These are phyloP conservation scores for Caenorhabditis brenneri DNA, from an alignment of 1,140 invertebrate species.

Conservation along the genomic window DNA sequence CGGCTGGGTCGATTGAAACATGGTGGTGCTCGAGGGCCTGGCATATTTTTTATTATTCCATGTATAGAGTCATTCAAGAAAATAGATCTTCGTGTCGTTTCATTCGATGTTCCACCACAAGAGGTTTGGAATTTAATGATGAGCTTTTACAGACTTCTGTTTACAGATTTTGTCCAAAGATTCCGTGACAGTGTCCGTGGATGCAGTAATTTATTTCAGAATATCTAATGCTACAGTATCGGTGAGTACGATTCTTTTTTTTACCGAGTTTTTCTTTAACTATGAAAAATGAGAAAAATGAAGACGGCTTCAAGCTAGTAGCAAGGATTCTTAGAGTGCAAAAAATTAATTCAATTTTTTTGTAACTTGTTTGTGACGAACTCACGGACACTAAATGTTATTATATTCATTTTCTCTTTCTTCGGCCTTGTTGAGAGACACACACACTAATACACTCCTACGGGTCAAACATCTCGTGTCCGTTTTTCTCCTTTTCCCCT, in stretches of 20 bases:
- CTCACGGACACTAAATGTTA: neutral
- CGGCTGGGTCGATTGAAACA: constrained; percentile 74
- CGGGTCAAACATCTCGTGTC: constrained; percentile 77
- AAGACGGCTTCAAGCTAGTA: too few relatives aligned
- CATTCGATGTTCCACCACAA: constrained; percentile 76
- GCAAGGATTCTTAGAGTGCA: too few relatives aligned
- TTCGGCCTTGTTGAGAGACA: neutral
- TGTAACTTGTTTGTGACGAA: neutral
- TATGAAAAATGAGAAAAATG: too few relatives aligned
- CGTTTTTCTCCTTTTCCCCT: neutral
- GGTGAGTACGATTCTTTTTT: constrained; percentile 78
- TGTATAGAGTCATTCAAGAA: constrained; percentile 75
- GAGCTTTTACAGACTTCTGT: constrained; percentile 32
- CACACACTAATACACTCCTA: constrained; percentile 79
- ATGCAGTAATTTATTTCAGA: constrained; percentile 75
- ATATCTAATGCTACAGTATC: constrained; percentile 89
- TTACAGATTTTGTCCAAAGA: constrained; percentile 76
- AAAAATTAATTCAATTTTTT: too few relatives aligned
- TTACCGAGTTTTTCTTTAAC: neutral
- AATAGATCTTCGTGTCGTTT: constrained; percentile 75
- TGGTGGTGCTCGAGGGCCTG: constrained; percentile 70
- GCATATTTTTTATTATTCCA: constrained; percentile 77
- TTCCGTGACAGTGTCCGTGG: constrained; percentile 75
- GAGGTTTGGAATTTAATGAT: constrained; percentile 75
- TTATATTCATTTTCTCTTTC: neutral